Percentiles rank a stretch among this genome's conserved stretches.
Evolutionary conservation across 2,888 invertebrate genomes (phyloP).

Genomic region (Metacarcinus magister): DNA sequence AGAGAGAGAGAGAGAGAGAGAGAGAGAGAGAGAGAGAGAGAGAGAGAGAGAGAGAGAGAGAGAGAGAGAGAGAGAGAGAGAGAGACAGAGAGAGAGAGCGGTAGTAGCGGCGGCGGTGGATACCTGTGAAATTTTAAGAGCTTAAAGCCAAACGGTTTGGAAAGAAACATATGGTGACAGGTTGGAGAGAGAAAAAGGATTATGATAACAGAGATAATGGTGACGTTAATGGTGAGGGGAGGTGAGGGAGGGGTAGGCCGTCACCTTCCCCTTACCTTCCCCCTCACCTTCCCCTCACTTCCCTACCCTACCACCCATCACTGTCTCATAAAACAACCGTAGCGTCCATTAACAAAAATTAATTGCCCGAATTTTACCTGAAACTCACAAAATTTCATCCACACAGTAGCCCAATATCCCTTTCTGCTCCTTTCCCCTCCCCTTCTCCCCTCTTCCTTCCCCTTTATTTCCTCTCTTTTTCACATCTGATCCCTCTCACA

Average conservation of each 20-base stretch:
- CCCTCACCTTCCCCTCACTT: neutral
- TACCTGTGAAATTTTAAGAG: conserved; percentile 11
- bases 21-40: conserved; percentile 22
- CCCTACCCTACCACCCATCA: neutral
- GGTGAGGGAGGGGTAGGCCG: neutral
- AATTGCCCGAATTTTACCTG: conserved; percentile 40
- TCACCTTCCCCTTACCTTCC: neutral
- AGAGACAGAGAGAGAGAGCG: conserved; percentile 8
- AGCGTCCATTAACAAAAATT: conserved; percentile 45
- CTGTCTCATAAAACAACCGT: conserved; percentile 41
- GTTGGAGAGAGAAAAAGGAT: conserved; percentile 28
- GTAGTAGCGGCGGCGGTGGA: neutral
- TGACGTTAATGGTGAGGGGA: neutral
- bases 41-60: conserved; percentile 48
- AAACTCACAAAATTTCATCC: conserved; percentile 41
- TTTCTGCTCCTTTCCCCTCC: neutral
- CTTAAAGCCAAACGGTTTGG: neutral
- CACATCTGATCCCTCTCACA: neutral
- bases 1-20: neutral
- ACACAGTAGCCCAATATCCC: conserved; percentile 16
- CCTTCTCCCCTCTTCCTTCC: neutral
- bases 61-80: conserved; percentile 35
- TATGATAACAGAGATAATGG: conserved; percentile 46
- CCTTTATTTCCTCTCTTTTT: neutral
- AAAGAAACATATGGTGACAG: neutral